Conservation (phyloP, 2,888 invertebrate species). For the Microctonus aethiopoides region DNA sequence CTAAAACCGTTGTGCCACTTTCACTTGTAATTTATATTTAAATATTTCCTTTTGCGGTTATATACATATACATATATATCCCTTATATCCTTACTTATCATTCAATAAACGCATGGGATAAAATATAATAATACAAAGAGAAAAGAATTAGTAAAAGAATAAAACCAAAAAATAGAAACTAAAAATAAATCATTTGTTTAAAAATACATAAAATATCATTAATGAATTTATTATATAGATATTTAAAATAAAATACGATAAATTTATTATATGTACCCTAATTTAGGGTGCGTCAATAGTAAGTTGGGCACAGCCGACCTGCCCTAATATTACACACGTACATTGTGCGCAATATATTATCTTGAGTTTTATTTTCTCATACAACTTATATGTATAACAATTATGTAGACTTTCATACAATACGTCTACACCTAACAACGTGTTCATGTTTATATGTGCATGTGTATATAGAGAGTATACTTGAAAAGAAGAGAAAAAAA, state of each 20-base stretch:
- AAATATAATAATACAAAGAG: neutral
- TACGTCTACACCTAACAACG: neutral
- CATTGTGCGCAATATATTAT: neutral
- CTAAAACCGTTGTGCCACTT: neutral
- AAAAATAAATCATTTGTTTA: neutral
- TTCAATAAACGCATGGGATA: neutral
- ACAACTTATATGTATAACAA: too few species aligned
- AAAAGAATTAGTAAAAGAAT: neutral
- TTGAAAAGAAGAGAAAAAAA: constrained; percentile 2
- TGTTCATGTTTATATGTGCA: neutral
- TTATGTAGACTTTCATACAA: too few species aligned
- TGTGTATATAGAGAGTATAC: neutral
- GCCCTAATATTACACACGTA: constrained; percentile 26
- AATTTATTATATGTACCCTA: neutral
- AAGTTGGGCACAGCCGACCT: constrained; percentile 22
- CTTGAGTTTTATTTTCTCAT: neutral
- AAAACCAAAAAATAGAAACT: neutral
- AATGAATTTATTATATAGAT: too few species aligned
- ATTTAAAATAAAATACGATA: too few species aligned
- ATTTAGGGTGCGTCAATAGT: neutral
- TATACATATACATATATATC: too few species aligned
- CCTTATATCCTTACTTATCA: neutral
- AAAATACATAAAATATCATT: too few species aligned
- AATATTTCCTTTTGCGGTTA: constrained; percentile 3
- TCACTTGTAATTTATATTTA: constrained; percentile 2